Base-by-base conservation (phyloP, 2,113 vertebrate genomes). In the Cranoglanis bouderius region DNA sequence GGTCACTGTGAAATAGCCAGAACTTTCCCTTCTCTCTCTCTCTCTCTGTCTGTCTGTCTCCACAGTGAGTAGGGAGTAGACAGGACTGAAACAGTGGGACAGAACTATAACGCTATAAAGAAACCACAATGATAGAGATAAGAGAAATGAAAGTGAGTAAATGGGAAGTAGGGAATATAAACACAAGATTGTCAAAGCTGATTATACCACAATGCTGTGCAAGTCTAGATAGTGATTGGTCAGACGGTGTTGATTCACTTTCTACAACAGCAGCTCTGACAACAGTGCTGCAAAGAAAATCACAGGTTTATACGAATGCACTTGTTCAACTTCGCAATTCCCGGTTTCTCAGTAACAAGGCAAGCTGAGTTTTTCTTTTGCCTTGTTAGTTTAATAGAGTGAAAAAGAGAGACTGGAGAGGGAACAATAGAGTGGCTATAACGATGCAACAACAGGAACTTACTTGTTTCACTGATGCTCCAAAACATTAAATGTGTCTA, bases 1-100 rank as follows among this genome's bases (percentile, higher is more conserved):
- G 88, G 81, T 87, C 74, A 90, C 29, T 43, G 43, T 83, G 43
- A 67, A 85, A 32, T 63, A 59, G 81, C 35, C 51, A 53, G 32
- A 18, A 46, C 38, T 16, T 57, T 3, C 51, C 61, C 32, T 6
- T 35, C 26, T 21, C 40, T 26, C 77, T 82, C 59, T 67, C 72
- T 87, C 59, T 87, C 61, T 87, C 19, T 29, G 18, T 57, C 51
- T 87, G 38, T 74, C 43, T 53, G 8, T 57, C 70, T 86, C 72
- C 12, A 29, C 35, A 49, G n/a, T 57, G 32, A 63, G 51, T 72
- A 43, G 35, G 63, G 51, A 49, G 49, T 55, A 49, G 67, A 57
- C 55, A 46, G 46, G 13, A 29, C 43, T n/a, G 26, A 43, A 57
- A 74, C 16, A 78, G 29, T 5, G 13, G 4, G n/a, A 61, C 16